Evolutionary conservation across 2,797 vertebrate genomes (phyloP).

Genomic region (Halcyon chelicuti): DNA sequence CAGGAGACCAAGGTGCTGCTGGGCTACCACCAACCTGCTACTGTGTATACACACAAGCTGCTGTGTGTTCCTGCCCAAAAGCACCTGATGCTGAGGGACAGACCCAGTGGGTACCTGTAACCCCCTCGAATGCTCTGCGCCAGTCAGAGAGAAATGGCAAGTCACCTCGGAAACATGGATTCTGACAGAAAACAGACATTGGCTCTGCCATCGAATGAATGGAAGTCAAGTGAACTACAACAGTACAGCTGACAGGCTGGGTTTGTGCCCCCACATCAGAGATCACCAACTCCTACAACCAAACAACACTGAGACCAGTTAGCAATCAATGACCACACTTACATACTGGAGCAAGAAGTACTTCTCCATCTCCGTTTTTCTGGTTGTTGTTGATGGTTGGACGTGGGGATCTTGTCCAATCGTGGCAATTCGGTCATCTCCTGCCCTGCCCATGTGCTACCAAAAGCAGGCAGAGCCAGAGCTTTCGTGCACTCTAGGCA

Average conservation of each 20-base stretch:
- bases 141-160: not conserved
- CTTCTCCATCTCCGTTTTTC: not conserved
- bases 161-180: not conserved
- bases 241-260: not conserved
- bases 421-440: not conserved
- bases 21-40: not conserved
- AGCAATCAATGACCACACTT: not conserved
- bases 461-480: not conserved
- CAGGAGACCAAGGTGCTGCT: not conserved
- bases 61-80: not conserved
- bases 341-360: not conserved
- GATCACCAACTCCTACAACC: rapidly evolving
- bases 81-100: not conserved
- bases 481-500: not conserved
- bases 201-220: not conserved
- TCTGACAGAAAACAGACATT: not conserved
- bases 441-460: not conserved
- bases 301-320: not conserved
- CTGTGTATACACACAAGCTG: not conserved
- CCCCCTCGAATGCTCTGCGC: no score
- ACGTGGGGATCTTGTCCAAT: no score
- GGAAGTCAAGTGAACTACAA: not conserved
- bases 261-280: not conserved
- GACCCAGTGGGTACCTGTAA: not conserved
- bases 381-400: no score